Evolutionary conservation across 2,113 vertebrate species (phyloP).

Genomic region (Dicentrarchus labrax): DNA sequence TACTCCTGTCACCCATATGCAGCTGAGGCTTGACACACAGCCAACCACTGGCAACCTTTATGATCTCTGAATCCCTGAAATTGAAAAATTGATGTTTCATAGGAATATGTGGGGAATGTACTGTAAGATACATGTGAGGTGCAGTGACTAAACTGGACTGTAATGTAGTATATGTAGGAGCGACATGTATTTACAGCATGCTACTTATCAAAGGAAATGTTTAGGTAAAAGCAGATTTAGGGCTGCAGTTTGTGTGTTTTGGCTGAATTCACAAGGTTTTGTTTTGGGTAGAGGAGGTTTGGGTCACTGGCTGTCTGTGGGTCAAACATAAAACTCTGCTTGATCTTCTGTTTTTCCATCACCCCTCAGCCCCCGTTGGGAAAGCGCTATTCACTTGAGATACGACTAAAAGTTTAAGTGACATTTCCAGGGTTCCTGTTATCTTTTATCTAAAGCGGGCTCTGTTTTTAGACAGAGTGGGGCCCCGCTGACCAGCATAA

Average conservation of each 20-base stretch:
- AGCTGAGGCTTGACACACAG: not conserved
- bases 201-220: constrained; percentile 29
- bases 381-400: constrained; percentile 51
- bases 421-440: constrained; percentile 51
- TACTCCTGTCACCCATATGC: not conserved
- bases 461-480: constrained; percentile 62
- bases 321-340: constrained; percentile 52
- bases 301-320: constrained; percentile 42
- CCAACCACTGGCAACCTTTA: not conserved
- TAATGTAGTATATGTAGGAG: not conserved
- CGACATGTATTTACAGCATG: constrained; percentile 6
- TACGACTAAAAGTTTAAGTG: constrained; percentile 54
- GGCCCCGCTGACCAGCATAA: constrained; percentile 13
- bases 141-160: not conserved
- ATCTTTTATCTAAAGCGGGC: constrained; percentile 66
- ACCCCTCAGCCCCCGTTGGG: constrained; percentile 12
- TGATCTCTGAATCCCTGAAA: not conserved
- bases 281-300: constrained; percentile 48
- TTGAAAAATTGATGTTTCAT: not conserved
- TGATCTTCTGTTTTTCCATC: constrained; percentile 63
- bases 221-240: constrained; percentile 55
- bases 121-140: not conserved
- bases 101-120: not conserved
- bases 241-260: constrained; percentile 53
- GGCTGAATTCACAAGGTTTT: constrained; percentile 47